A percentile compares a stretch with the other conserved stretches of the same genome.
Evolutionary conservation across 1,140 invertebrate species (phyloP).

Genomic region (Papilio xuthus): DNA sequence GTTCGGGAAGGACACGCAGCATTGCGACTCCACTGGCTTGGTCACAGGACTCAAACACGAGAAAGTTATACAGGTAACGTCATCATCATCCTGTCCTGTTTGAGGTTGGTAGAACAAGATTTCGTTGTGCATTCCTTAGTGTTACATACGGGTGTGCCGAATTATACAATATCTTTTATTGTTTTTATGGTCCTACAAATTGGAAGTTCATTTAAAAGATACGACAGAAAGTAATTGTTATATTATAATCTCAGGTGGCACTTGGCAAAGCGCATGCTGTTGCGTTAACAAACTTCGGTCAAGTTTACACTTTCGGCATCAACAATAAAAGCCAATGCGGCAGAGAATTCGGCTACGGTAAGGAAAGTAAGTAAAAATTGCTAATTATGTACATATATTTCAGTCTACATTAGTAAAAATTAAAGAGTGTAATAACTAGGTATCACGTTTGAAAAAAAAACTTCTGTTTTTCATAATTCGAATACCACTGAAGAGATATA

Average conservation of each 20-base stretch:
- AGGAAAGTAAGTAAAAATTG: constrained; percentile 81
- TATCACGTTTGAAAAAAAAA: too few species aligned
- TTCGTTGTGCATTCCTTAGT: too few species aligned
- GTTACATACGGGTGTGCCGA: too few species aligned
- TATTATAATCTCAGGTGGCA: constrained; percentile 84
- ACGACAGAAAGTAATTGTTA: not conserved
- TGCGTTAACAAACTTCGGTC: constrained; percentile 93
- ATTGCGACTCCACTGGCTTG: constrained; percentile 89
- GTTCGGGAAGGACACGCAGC: constrained; percentile 97
- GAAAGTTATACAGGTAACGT: constrained; percentile 84
- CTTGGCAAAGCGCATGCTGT: constrained; percentile 98
- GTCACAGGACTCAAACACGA: constrained; percentile 90
- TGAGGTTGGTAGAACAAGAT: too few species aligned
- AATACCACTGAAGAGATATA: too few species aligned
- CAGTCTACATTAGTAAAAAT: too few species aligned
- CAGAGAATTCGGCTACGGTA: constrained; percentile 88
- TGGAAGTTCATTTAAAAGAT: too few species aligned
- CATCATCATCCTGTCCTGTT: not conserved
- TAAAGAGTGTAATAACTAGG: too few species aligned
- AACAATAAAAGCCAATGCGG: constrained; percentile 99
- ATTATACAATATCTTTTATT: too few species aligned
- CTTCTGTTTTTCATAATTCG: too few species aligned
- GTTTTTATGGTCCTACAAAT: too few species aligned
- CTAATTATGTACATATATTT: not conserved
- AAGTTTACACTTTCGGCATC: constrained; percentile 97